phyloP scores from a whole-genome alignment of 2,888 invertebrate genomes.

The Troglohyphantes excavatus region DNA sequence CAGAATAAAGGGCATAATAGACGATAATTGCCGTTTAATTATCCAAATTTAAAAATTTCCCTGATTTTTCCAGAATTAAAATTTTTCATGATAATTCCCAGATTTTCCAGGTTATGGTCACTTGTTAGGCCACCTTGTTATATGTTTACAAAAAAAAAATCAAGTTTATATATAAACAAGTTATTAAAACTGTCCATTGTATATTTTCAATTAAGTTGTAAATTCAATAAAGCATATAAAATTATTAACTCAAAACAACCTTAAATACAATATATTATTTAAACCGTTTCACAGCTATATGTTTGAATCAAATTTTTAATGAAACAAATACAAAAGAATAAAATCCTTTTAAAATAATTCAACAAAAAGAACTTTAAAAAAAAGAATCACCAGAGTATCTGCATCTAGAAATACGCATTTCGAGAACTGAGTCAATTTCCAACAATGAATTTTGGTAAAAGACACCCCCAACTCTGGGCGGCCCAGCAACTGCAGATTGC shows the following conservation, averaged over 20 bases:
- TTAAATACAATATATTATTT: not conserved
- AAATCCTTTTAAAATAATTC: not conserved
- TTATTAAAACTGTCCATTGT: no score
- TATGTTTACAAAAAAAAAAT: no score
- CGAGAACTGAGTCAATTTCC: conserved; percentile 96
- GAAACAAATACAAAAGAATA: not conserved
- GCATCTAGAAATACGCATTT: conserved; percentile 99
- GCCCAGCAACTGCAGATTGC: conserved; percentile 93
- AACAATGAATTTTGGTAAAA: conserved; percentile 99
- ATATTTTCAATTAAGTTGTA: no score
- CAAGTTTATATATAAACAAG: no score
- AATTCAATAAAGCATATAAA: not conserved
- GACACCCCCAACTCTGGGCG: conserved; percentile 98
- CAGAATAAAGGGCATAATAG: no score
- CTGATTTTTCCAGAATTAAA: no score
- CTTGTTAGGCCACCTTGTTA: no score
- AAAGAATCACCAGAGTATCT: conserved; percentile 91
- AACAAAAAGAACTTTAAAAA: not conserved
- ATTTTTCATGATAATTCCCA: no score
- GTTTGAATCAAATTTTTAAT: not conserved
- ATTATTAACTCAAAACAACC: not conserved
- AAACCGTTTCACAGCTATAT: not conserved
- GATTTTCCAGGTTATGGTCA: no score
- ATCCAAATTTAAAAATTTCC: no score
- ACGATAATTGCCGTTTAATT: no score